These are phyloP conservation scores for Cyphomyrus discorhynchus DNA, from an alignment of 2,113 vertebrate species.

Conservation along the genomic window DNA sequence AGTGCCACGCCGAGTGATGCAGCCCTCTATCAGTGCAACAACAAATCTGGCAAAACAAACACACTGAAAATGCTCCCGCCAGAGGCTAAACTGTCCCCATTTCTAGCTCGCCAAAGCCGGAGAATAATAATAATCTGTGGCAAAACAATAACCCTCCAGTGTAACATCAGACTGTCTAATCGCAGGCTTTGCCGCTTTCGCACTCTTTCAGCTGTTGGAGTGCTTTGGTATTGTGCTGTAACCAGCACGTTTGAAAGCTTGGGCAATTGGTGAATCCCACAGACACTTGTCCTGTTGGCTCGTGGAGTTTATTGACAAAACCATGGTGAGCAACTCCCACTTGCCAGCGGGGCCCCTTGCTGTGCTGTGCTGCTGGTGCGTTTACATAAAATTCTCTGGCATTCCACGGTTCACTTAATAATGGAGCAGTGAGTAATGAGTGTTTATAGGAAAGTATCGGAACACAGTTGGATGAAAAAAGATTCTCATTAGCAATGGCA, in stretches of 20 bases:
- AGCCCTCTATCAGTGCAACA: constrained; percentile 49
- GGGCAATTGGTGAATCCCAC: background rate
- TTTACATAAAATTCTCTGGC: background rate
- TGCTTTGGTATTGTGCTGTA: background rate
- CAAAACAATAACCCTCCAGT: background rate
- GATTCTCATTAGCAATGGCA: background rate
- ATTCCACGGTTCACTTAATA: constrained; percentile 4
- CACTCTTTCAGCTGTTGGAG: background rate
- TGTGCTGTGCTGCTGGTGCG: background rate
- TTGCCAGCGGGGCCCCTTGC: background rate
- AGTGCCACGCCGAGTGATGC: constrained; percentile 47
- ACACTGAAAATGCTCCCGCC: constrained; percentile 41
- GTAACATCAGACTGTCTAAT: background rate
- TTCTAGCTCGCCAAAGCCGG: background rate
- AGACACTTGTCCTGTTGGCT: background rate
- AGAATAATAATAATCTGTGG: background rate
- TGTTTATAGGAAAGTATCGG: background rate
- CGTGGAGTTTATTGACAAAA: background rate
- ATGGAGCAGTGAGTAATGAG: constrained; percentile 9
- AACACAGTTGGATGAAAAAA: background rate
- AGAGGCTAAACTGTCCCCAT: constrained; percentile 47
- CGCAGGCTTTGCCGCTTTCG: background rate
- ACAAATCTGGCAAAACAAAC: constrained; percentile 50
- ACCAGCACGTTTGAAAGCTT: background rate
- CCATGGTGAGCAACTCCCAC: background rate